phyloP scores from a whole-genome alignment of 2,797 vertebrate genomes.

The Poeciliopsis paucimaculata region DNA sequence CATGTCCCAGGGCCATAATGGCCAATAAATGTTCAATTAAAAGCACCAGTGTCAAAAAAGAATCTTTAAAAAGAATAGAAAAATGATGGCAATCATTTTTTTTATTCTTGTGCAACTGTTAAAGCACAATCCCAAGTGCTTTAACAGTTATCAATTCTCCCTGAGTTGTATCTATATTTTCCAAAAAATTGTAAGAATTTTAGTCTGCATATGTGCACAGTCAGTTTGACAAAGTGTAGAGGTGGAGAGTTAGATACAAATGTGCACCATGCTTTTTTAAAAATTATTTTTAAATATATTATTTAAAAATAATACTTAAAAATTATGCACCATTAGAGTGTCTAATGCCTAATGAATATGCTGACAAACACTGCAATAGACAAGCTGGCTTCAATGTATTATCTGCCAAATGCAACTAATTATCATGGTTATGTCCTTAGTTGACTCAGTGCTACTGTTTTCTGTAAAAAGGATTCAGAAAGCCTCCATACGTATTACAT shows the following conservation, averaged over 20 bases:
- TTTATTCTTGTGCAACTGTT: too few species aligned
- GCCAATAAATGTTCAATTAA: background rate
- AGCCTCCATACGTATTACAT: constrained; percentile 40
- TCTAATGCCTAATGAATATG: background rate
- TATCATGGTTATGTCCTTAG: background rate
- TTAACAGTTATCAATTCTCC: background rate
- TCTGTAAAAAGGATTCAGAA: constrained; percentile 1
- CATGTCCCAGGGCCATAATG: background rate
- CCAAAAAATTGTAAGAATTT: too few species aligned
- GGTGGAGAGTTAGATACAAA: background rate
- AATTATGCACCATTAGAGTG: background rate
- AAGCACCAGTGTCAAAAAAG: background rate
- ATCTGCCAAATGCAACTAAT: background rate
- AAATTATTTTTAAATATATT: too few species aligned
- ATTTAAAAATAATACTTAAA: background rate
- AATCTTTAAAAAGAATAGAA: too few species aligned
- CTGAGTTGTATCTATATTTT: background rate
- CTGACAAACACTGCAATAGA: background rate
- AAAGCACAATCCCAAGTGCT: background rate
- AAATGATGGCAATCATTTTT: too few species aligned
- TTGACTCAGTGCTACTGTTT: background rate
- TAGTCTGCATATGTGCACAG: too few species aligned
- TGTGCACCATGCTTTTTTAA: background rate
- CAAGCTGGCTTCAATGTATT: background rate
- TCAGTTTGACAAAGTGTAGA: background rate